Conservation (phyloP, 2,797 vertebrate species). For the Pogoniulus pusillus region DNA sequence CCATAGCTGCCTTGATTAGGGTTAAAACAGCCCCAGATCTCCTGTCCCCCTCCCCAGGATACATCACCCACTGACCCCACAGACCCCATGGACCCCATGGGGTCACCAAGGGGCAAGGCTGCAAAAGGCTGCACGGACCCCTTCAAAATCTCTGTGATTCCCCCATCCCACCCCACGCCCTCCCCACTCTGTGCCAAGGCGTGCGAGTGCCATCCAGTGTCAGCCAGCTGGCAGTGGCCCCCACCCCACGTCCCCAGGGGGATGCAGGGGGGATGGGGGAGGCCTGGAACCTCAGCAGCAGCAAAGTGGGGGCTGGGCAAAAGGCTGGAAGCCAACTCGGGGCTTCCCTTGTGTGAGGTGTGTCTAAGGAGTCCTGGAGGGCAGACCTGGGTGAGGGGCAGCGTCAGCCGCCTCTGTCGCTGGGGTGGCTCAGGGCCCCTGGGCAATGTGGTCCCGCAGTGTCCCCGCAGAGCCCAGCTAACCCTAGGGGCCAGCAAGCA, state of each 20-base stretch:
- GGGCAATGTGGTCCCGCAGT: fast-evolving
- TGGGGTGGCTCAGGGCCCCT: background rate
- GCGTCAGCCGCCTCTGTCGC: background rate
- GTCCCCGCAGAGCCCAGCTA: background rate
- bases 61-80: background rate
- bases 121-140: too few relatives aligned
- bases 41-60: background rate
- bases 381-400: background rate
- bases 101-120: too few relatives aligned
- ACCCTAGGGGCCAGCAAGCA: background rate
- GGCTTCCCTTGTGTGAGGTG: background rate
- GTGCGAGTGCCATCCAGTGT: slow-evolving; percentile 56
- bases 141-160: background rate
- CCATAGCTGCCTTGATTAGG: too few relatives aligned
- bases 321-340: background rate
- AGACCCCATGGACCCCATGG: background rate
- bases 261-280: too few relatives aligned
- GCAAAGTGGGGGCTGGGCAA: background rate
- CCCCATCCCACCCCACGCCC: background rate
- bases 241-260: background rate
- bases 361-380: background rate
- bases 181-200: slow-evolving; percentile 8
- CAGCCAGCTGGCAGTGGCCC: background rate
- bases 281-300: background rate
- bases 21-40: too few relatives aligned